Conservation (phyloP, 2,797 vertebrate genomes). For the Otolemur crassicaudatus region DNA sequence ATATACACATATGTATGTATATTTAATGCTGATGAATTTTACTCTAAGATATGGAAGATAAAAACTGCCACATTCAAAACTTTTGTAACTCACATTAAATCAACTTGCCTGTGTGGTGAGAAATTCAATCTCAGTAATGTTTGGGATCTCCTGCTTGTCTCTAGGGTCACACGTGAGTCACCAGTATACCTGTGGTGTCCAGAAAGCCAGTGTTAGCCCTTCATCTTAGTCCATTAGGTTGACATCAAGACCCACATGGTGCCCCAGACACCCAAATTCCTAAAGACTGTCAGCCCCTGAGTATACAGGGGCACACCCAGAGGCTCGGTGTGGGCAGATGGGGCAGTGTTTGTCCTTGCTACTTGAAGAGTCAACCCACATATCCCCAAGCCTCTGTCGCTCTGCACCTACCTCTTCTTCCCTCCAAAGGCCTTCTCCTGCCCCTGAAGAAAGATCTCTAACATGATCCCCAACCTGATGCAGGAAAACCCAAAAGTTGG, state of each 20-base stretch:
- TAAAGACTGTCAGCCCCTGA: neutral
- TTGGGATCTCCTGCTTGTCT: neutral
- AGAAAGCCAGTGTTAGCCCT: neutral
- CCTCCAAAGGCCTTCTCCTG: neutral
- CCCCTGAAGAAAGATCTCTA: neutral
- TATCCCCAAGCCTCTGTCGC: neutral
- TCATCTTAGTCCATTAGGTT: neutral
- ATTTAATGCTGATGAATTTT: neutral
- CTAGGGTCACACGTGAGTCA: neutral
- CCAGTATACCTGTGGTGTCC: neutral
- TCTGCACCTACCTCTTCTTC: neutral
- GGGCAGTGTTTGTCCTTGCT: neutral
- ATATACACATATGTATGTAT: neutral
- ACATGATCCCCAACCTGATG: neutral
- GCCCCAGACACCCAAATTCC: neutral
- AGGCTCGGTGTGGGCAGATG: neutral
- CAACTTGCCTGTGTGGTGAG: neutral
- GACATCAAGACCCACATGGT: accelerated
- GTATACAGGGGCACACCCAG: neutral
- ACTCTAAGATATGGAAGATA: neutral
- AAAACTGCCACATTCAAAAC: neutral
- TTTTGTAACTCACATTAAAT: neutral
- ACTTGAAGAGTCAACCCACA: neutral
- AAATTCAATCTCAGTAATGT: neutral
- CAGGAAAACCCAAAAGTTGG: neutral